Evolutionary conservation across 2,888 invertebrate genomes (phyloP), one percentile per base, ranked within the genome.

Genomic region (Drosophila koepferae): DNA sequence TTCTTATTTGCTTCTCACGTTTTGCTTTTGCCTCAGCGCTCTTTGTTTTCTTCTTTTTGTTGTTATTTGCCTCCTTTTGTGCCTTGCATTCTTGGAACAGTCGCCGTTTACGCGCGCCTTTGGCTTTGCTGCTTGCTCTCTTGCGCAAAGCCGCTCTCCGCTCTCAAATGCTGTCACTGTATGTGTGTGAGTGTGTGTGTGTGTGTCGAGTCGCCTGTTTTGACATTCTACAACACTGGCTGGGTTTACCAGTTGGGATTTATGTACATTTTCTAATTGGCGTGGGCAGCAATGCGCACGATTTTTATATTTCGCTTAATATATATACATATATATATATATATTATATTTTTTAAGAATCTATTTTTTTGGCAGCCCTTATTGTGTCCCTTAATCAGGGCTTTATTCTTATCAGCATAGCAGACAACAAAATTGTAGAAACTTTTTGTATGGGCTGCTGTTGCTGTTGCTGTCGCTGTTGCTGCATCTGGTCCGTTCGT

Each of bases 101-200:
- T 85, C 73, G 81, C 73, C 76, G 82, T 86, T 86, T 88, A 81
- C 83, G 89, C 83, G 89, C 86, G 83, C 78, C 83, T 83, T 87
- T 86, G 65, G 48, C 36, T 77, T 72, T 69, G 43, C 58, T 65
- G 65, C 65, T 77, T 72, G 48, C 71, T 80, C 86, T 81, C 63
- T 63, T 61, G 74, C 90, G 72, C 88, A 89, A 89, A 86, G 90
- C 90, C 88, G 88, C 90, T 86, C 85, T 87, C 75, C 43, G 53
- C 74, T 80, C 86, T 81, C 87, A 81, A 63, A 79, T 83, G 59
- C 63, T 74, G 41, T 67, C 53, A 28, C 16, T 51, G 34, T 49
- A 43, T 31, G 51, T 63, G 64, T 54, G 59, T 41, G 56, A 60
- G 34, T 23, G 48, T 63, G 64, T 53, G 59, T 41, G 56, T 63